Percentiles rank a stretch among this genome's conserved stretches.
Conservation (phyloP, 2,888 invertebrate species). For the Lottia scabra region DNA sequence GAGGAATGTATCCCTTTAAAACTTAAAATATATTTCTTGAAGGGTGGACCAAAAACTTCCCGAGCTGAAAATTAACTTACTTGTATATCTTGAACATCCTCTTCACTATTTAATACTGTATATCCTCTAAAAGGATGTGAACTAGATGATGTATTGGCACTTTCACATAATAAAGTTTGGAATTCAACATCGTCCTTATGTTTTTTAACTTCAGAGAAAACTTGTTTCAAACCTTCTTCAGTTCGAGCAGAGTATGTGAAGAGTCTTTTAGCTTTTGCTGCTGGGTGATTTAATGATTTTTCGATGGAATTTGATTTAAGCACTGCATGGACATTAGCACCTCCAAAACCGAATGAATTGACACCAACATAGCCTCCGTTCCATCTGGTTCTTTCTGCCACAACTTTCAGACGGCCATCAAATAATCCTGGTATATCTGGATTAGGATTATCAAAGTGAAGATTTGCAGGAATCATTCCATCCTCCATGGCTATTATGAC, state of each 20-base stretch:
- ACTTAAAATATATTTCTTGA: too few species aligned
- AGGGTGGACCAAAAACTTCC: too few species aligned
- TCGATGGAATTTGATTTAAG: slow-evolving; percentile 70
- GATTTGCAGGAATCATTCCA: slow-evolving; percentile 88
- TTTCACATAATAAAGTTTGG: slow-evolving; percentile 62
- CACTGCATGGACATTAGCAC: slow-evolving; percentile 72
- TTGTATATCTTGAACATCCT: slow-evolving; percentile 46
- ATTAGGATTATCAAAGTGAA: slow-evolving; percentile 90
- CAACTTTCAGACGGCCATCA: slow-evolving; percentile 91
- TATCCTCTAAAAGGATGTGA: slow-evolving; percentile 88
- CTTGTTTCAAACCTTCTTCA: slow-evolving; percentile 78
- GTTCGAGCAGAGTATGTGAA: slow-evolving; percentile 88
- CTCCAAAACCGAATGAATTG: slow-evolving; percentile 99
- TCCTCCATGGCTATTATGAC: slow-evolving; percentile 92
- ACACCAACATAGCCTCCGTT: slow-evolving; percentile 91
- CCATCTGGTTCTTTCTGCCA: slow-evolving; percentile 85
- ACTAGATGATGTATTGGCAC: slow-evolving; percentile 72
- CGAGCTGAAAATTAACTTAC: slow-evolving; percentile 17
- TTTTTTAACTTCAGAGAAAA: slow-evolving; percentile 82
- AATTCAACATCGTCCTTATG: slow-evolving; percentile 63
- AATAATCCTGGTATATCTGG: slow-evolving; percentile 88
- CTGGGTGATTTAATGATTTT: slow-evolving; percentile 36
- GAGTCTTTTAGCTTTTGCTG: slow-evolving; percentile 77
- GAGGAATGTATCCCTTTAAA: too few species aligned
- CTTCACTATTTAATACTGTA: slow-evolving; percentile 77